Evolutionary conservation across 2,797 vertebrate genomes (phyloP).

Genomic region (Streptopelia turtur): DNA sequence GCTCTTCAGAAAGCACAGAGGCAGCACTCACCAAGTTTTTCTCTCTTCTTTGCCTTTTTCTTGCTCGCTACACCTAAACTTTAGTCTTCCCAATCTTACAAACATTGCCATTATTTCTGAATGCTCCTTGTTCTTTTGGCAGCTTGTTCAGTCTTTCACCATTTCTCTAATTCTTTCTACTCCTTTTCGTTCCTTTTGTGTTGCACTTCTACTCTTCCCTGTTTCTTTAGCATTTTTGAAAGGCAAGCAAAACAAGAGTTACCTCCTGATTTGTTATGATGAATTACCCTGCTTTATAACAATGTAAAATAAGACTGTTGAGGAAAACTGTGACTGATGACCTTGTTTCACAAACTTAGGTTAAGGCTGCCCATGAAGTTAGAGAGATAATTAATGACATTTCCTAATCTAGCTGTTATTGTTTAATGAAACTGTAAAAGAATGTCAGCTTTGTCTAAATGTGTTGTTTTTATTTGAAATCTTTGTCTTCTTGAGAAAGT

Average conservation of each 20-base stretch:
- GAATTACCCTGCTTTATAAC: neutral
- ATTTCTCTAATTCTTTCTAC: neutral
- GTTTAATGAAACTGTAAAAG: neutral
- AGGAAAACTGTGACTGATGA: neutral
- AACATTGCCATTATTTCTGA: neutral
- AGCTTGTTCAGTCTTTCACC: neutral
- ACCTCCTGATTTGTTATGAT: neutral
- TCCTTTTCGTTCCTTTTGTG: neutral
- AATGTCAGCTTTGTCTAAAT: neutral
- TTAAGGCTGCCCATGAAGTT: conserved; percentile 7
- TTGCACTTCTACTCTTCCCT: neutral
- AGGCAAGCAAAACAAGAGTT: neutral
- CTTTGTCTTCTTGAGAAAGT: neutral
- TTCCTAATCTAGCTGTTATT: conserved; percentile 8
- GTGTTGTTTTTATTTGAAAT: neutral
- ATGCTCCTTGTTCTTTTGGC: neutral
- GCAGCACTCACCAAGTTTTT: neutral
- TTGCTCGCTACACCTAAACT: neutral
- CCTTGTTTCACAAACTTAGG: conserved; percentile 10
- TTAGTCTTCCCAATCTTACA: neutral
- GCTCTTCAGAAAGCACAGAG: neutral
- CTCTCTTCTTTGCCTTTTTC: neutral
- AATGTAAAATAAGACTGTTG: neutral
- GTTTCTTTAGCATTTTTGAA: neutral
- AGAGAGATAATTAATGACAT: neutral